phyloP scores from a whole-genome alignment of 2,888 invertebrate genomes.

The Linhomoeus sp. region DNA sequence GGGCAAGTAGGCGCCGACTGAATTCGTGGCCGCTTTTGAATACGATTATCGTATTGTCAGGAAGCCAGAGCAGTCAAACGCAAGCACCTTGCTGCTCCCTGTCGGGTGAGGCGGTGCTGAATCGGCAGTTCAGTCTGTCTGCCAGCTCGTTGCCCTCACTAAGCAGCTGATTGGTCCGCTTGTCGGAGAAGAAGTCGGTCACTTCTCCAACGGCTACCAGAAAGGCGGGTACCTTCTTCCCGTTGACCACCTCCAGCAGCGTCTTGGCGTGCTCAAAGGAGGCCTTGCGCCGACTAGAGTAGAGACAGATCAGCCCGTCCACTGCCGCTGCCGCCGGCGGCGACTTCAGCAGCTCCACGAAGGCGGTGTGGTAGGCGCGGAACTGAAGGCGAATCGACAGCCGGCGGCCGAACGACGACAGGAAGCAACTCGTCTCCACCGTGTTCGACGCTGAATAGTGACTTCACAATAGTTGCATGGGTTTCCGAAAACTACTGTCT shows the following conservation, averaged over 20 bases:
- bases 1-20: slow-evolving; percentile 78
- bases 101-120: slow-evolving; percentile 66
- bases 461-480: no score
- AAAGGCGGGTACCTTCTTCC: no score
- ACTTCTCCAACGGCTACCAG: slow-evolving; percentile 65
- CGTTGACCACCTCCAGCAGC: no score
- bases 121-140: slow-evolving; percentile 67
- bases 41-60: background rate
- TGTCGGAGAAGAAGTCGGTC: slow-evolving; percentile 68
- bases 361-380: slow-evolving; percentile 80
- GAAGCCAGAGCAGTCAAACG: background rate
- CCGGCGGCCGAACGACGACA: slow-evolving; percentile 55
- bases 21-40: background rate
- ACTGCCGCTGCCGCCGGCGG: slow-evolving; percentile 34
- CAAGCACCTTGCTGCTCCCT: slow-evolving; percentile 62
- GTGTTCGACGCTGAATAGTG: no score
- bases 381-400: slow-evolving; percentile 57
- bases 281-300: slow-evolving; percentile 80
- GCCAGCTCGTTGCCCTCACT: slow-evolving; percentile 82
- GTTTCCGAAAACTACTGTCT: no score
- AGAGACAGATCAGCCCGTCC: slow-evolving; percentile 82
- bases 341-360: background rate
- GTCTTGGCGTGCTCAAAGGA: slow-evolving; percentile 60
- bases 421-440: slow-evolving; percentile 70
- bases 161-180: slow-evolving; percentile 66